phyloP scores from a whole-genome alignment of 2,888 invertebrate species.

The Drosophila trichaetosa region DNA sequence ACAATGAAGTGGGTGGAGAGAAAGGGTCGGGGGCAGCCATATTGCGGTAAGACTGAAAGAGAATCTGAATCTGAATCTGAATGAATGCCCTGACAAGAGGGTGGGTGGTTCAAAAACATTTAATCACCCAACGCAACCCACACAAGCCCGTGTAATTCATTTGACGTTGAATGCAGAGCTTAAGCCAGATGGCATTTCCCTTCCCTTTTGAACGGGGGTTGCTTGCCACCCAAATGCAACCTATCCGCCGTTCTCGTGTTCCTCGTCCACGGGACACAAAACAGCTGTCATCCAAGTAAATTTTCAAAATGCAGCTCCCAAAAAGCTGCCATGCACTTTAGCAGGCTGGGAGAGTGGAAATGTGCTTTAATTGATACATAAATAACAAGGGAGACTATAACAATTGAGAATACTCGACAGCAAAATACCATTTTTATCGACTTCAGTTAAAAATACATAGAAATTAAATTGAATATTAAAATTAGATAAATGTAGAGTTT shows the following conservation, averaged over 20 bases:
- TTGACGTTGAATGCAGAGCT: conserved; percentile 55
- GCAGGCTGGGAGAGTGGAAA: conserved; percentile 19
- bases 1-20: conserved; percentile 40
- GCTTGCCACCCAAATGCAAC: conserved; percentile 45
- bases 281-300: conserved; percentile 56
- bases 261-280: conserved; percentile 38
- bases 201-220: conserved; percentile 18
- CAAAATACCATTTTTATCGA: background rate
- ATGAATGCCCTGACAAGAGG: conserved; percentile 49
- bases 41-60: conserved; percentile 59
- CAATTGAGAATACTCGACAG: background rate
- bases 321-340: conserved; percentile 44
- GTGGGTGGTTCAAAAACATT: conserved; percentile 35
- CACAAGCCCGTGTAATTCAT: conserved; percentile 52
- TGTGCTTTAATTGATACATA: conserved; percentile 53
- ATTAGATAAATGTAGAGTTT: background rate
- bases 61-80: conserved; percentile 61
- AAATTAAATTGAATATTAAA: background rate
- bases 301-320: conserved; percentile 49
- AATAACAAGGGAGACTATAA: conserved; percentile 28
- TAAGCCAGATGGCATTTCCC: conserved; percentile 29
- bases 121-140: conserved; percentile 52
- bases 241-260: conserved; percentile 2
- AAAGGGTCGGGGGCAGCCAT: conserved; percentile 22
- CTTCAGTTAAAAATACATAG: background rate